Evolutionary conservation across 2,113 vertebrate species (phyloP), one percentile per base, ranked within the genome.

Genomic region (Lophochroa leadbeateri): DNA sequence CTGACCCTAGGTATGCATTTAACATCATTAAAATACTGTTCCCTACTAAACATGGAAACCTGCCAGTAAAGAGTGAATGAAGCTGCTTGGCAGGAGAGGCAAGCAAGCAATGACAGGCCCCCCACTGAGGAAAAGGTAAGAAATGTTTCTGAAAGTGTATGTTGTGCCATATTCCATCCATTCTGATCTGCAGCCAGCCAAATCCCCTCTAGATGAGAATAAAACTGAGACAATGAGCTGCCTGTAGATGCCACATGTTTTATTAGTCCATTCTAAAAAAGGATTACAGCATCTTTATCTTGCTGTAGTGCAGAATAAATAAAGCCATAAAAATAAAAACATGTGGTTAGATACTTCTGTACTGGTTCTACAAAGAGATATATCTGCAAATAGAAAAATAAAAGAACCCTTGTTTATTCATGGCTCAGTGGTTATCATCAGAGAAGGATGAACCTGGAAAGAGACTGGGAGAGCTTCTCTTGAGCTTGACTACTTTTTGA

Each of bases 381-480:
- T 53, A 82, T 69, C 88, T 80, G 78, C 82, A 93, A 96, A 82
- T 96, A 97, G 94, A 96, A 96, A 95, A 96, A 97, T 96, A 95
- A 19, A 95, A 92, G 92, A 82, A 96, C 74, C 83, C 90, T 96
- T 82, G 37, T 84, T 85, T 82, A 44, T 84, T 97, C 91, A 91
- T 95, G 96, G 97, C 97, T 97, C 97, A 97, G 97, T 97, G 96
- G 93, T 96, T 97, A 96, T 94, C 92, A 96, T 94, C 92, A 50
- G 63, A 79, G 47, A 91, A 82, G 58, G 65, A 82, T 28, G 49
- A 94, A 94, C 89, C 70, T 83, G 74, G 85, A 81, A 85, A 70
- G 90, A 93, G 75, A 43, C 19, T 20, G n/a, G 94, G 77, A 86
- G 64, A 90, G 47, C 35, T 41, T 37, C 68, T 53, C 85, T 64